phyloP scores from a whole-genome alignment of 2,113 vertebrate species.

The Genyomyrus donnyi region DNA sequence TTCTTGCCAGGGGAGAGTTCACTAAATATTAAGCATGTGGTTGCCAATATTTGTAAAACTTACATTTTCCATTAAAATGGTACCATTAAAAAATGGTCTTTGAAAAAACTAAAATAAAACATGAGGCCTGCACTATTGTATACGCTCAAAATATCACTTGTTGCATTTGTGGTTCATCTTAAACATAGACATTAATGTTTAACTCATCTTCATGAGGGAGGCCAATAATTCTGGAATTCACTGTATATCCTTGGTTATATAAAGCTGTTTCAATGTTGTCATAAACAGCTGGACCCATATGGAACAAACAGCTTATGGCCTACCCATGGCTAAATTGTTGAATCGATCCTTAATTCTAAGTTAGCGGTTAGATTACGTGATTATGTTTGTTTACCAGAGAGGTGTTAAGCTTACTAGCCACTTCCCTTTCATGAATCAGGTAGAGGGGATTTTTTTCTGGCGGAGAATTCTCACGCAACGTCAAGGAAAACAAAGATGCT shows the following conservation, averaged over 20 bases:
- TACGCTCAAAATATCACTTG: not conserved
- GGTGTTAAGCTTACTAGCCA: not conserved
- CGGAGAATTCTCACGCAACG: not conserved
- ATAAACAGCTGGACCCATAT: not conserved
- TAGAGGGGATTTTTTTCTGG: not conserved
- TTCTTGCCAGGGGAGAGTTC: not conserved
- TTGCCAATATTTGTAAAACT: not conserved
- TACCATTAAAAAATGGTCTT: not conserved
- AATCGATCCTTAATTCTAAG: not conserved
- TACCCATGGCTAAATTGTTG: not conserved
- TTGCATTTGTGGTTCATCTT: not conserved
- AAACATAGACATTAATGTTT: not conserved
- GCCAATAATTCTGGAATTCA: not conserved
- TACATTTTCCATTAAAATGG: not conserved
- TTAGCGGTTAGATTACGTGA: not conserved
- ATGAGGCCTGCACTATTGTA: not conserved
- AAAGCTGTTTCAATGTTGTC: not conserved
- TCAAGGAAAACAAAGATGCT: conserved; percentile 42
- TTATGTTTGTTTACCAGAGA: not conserved
- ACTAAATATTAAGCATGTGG: not conserved
- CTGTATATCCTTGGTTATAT: not conserved
- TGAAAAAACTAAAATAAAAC: not conserved
- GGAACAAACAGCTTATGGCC: not conserved
- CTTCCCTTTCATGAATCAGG: not conserved
- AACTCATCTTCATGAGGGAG: not conserved